These are phyloP conservation scores for Microcebus ravelobensis DNA, from an alignment of 2,113 vertebrate species.

Conservation along the genomic window DNA sequence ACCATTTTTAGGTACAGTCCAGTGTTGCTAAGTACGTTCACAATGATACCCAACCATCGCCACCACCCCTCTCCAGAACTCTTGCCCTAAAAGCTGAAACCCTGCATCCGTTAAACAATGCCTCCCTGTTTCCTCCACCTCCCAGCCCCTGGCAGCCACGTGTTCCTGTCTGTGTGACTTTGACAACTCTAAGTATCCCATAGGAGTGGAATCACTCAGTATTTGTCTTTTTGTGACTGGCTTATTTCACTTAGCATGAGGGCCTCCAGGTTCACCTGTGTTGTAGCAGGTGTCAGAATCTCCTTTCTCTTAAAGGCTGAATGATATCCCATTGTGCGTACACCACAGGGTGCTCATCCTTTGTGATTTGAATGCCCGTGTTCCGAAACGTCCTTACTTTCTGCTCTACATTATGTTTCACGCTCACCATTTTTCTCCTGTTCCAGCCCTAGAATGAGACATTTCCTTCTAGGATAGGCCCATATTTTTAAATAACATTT, in stretches of 20 bases:
- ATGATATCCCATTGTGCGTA: no score
- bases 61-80: neutral
- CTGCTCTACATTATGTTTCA: no score
- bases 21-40: no score
- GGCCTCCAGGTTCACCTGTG: neutral
- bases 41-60: rapidly evolving
- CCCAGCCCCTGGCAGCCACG: no score
- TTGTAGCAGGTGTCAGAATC: no score
- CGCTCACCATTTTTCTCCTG: neutral
- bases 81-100: no score
- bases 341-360: neutral
- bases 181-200: neutral
- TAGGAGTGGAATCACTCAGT: neutral
- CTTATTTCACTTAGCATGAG: neutral
- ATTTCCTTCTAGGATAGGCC: neutral
- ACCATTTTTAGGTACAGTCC: no score
- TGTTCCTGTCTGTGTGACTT: neutral
- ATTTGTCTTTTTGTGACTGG: neutral
- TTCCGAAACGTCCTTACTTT: neutral
- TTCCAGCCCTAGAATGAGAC: neutral
- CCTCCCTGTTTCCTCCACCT: rapidly evolving
- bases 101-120: no score
- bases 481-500: neutral
- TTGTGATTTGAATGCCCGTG: neutral
- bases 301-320: neutral